A percentile compares a stretch with the other conserved stretches of the same genome.
Evolutionary conservation across 1,140 invertebrate species (phyloP).

Genomic region (Cylas formicarius): DNA sequence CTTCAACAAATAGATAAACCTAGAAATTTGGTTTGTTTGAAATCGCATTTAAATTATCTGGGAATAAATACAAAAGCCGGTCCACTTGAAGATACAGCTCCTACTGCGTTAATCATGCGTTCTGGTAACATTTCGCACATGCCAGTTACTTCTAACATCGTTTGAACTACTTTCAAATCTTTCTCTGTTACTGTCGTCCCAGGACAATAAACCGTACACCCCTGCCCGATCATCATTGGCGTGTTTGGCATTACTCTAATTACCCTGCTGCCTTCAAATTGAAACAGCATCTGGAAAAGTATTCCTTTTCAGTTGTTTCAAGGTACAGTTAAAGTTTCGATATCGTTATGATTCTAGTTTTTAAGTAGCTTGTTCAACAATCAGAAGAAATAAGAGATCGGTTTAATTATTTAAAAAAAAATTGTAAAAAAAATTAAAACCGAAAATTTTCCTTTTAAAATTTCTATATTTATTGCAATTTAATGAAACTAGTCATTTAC

Average conservation of each 20-base stretch:
- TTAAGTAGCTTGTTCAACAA: too few relatives aligned
- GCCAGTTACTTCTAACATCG: constrained; percentile 69
- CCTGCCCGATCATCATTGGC: constrained; percentile 75
- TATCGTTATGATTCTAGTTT: neutral
- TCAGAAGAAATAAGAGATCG: too few relatives aligned
- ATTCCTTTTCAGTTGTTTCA: constrained; percentile 6
- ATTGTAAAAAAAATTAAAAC: too few relatives aligned
- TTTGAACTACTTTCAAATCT: constrained; percentile 55
- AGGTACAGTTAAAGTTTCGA: neutral
- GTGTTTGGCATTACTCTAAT: constrained; percentile 92
- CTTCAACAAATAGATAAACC: constrained; percentile 85
- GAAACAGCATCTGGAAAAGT: constrained; percentile 36
- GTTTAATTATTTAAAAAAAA: too few relatives aligned
- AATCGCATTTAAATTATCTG: too few relatives aligned
- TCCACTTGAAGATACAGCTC: constrained; percentile 78
- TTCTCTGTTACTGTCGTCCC: constrained; percentile 47
- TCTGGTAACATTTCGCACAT: constrained; percentile 75
- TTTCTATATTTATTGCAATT: too few relatives aligned
- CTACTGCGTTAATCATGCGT: constrained; percentile 70
- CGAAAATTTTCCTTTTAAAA: too few relatives aligned
- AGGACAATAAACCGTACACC: constrained; percentile 65
- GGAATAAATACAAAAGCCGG: constrained; percentile 78
- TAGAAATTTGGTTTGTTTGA: too few relatives aligned
- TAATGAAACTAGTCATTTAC: too few relatives aligned
- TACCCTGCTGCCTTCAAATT: constrained; percentile 52